A percentile compares a stretch with the other conserved stretches of the same genome.
phyloP scores from a whole-genome alignment of 2,797 vertebrate species.

The Pantherophis vulpinus region DNA sequence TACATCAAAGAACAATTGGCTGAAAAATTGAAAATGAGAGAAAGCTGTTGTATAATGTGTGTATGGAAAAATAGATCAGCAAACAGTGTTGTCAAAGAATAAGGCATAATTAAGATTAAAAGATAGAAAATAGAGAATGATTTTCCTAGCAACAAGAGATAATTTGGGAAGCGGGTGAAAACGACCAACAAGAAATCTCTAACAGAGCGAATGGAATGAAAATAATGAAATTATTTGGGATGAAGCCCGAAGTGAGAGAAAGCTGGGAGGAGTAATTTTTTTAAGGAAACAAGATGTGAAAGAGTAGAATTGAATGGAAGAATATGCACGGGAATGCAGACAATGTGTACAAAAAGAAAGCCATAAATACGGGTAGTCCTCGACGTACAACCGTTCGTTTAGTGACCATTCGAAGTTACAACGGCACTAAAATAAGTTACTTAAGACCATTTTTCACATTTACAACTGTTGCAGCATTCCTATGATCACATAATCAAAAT shows the following conservation, averaged over 20 bases:
- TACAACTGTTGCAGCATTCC: too few species aligned
- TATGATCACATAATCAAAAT: too few species aligned
- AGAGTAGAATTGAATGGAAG: background rate
- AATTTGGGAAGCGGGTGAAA: background rate
- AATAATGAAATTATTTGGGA: background rate
- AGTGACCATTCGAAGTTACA: too few species aligned
- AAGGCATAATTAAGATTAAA: background rate
- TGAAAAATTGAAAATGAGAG: background rate
- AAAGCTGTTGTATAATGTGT: background rate
- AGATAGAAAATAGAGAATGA: background rate
- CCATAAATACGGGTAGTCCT: background rate
- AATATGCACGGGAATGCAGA: background rate
- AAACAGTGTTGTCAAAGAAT: background rate
- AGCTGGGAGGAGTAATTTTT: background rate
- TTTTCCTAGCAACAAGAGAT: background rate
- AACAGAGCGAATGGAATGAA: background rate
- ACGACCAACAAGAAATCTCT: background rate
- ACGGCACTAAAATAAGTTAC: too few species aligned
- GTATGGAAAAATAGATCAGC: background rate
- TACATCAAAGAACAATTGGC: background rate
- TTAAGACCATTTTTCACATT: too few species aligned
- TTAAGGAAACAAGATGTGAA: background rate
- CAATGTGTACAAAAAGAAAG: background rate
- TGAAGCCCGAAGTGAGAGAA: background rate
- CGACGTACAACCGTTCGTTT: too few species aligned